A percentile compares a stretch with the other conserved stretches of the same genome.
Conservation (phyloP, 2,113 vertebrate genomes). For the Plecturocebus donacophilus region DNA sequence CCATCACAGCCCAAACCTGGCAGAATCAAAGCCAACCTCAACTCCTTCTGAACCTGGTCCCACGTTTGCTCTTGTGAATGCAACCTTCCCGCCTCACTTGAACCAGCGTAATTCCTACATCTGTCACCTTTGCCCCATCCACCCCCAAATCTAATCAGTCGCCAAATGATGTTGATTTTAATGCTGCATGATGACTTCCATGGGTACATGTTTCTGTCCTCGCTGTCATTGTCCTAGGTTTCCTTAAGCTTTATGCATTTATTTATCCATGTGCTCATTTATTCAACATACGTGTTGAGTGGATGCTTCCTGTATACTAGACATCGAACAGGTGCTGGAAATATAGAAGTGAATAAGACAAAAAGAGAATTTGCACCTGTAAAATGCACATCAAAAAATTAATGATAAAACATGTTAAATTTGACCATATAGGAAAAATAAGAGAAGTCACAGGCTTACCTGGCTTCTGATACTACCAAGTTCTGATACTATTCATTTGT, state of each 20-base stretch:
- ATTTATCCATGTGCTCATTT: not conserved
- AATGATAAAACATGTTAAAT: not conserved
- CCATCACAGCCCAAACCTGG: not conserved
- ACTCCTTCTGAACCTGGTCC: not conserved
- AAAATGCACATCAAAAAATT: not conserved
- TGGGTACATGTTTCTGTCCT: not conserved
- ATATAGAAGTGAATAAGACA: not conserved
- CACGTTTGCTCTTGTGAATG: not conserved
- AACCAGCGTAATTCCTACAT: not conserved
- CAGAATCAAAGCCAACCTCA: not conserved
- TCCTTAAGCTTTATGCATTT: not conserved
- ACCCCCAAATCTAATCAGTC: not conserved
- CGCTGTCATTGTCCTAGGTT: not conserved
- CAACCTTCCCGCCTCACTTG: rapidly evolving
- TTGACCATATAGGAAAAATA: not conserved
- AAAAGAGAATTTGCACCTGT: not conserved
- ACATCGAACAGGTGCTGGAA: not conserved
- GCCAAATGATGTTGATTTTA: not conserved
- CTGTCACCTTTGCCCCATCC: not conserved
- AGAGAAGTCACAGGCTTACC: not conserved
- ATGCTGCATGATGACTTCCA: not conserved
- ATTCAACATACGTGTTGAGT: not conserved
- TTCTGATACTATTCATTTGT: not conserved
- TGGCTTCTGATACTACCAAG: not conserved
- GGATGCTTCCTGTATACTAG: not conserved